Evolutionary conservation across 2,888 invertebrate species (phyloP).

Genomic region (Carpatolechia fugitivella): DNA sequence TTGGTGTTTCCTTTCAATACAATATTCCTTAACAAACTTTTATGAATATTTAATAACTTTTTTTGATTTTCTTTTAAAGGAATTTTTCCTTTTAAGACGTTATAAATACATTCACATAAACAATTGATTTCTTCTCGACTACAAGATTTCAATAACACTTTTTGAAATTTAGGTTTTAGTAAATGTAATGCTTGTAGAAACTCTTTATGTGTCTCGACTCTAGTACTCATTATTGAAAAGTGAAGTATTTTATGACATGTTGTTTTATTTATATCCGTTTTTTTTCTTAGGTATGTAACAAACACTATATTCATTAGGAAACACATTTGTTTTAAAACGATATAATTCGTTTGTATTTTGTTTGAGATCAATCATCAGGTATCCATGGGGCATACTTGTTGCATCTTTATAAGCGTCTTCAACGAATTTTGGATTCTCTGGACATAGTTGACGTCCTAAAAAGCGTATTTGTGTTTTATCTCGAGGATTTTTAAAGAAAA

Average conservation of each 20-base stretch:
- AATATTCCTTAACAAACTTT: conserved; percentile 17
- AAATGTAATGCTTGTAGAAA: conserved; percentile 21
- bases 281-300: conserved; percentile 11
- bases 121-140: no score
- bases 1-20: conserved; percentile 19
- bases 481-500: conserved; percentile 32
- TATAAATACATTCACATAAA: no score
- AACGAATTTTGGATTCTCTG: conserved; percentile 29
- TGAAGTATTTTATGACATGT: conserved; percentile 24
- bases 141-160: no score
- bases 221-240: conserved; percentile 26
- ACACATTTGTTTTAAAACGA: conserved; percentile 28
- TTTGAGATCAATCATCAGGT: conserved; percentile 32
- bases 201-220: conserved; percentile 25
- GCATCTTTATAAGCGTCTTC: conserved; percentile 34
- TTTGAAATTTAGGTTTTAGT: no score
- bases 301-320: conserved; percentile 17
- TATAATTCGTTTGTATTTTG: conserved; percentile 25
- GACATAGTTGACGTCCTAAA: conserved; percentile 28
- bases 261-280: conserved; percentile 26
- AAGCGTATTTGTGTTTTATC: conserved; percentile 31
- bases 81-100: no score
- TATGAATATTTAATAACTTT: conserved; percentile 17
- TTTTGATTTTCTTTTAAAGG: no score
- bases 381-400: conserved; percentile 31